phyloP scores from a whole-genome alignment of 2,113 vertebrate species.

The Lipotes vexillifer region DNA sequence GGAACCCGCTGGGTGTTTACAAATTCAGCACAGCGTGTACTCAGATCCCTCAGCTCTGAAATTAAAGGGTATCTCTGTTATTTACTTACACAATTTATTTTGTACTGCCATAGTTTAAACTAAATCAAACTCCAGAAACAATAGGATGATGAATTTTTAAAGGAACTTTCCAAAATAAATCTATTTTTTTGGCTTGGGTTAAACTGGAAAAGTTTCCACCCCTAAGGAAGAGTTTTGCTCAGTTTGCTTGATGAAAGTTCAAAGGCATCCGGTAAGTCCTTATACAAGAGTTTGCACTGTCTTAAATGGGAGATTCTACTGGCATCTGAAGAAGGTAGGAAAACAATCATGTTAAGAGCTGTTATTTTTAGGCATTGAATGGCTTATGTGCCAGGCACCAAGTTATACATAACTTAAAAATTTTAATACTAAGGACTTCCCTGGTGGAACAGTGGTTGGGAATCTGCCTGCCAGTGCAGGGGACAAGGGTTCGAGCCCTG shows the following conservation, averaged over 20 bases:
- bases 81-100: constrained; percentile 49
- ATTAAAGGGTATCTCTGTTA: constrained; percentile 18
- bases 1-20: background rate
- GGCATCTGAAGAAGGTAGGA: background rate
- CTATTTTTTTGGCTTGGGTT: background rate
- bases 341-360: background rate
- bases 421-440: background rate
- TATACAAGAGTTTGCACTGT: rapidly evolving
- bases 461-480: too few species aligned
- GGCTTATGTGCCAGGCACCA: too few species aligned
- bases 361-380: background rate
- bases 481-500: too few species aligned
- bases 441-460: too few species aligned
- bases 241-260: background rate
- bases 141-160: constrained; percentile 27
- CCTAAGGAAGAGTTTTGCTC: background rate
- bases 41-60: background rate
- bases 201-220: background rate
- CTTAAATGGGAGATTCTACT: background rate
- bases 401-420: background rate
- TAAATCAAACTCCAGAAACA: constrained; percentile 45
- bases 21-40: background rate
- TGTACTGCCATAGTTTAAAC: constrained; percentile 26
- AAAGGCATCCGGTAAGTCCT: background rate
- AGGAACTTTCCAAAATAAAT: constrained; percentile 61